Conservation (phyloP, 2,888 invertebrate genomes). For the Dasypolia templi region DNA sequence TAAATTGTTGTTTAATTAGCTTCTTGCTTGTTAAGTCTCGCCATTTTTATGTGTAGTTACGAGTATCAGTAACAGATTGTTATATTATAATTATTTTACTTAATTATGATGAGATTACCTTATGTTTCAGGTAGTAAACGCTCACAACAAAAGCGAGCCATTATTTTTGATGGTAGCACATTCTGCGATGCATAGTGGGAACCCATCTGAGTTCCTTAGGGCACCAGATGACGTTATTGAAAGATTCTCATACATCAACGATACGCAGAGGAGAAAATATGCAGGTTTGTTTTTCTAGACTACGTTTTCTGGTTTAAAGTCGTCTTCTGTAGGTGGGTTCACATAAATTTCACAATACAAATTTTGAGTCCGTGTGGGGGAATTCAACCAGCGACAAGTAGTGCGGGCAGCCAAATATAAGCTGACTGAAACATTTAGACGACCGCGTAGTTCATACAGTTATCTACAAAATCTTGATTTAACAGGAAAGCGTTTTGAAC, state of each 20-base stretch:
- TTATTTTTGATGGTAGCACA: constrained; percentile 97
- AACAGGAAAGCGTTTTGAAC: too few species aligned
- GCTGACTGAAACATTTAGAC: too few species aligned
- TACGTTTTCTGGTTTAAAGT: not conserved
- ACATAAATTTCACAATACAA: not conserved
- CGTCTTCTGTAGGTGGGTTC: not conserved
- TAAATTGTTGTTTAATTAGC: not conserved
- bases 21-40: not conserved
- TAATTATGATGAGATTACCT: not conserved
- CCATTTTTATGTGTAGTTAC: not conserved
- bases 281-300: constrained; percentile 91
- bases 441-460: too few species aligned
- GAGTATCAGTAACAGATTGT: not conserved
- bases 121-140: constrained; percentile 91
- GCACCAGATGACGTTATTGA: constrained; percentile 93
- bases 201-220: constrained; percentile 95
- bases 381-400: too few species aligned
- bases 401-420: too few species aligned
- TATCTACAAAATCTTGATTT: too few species aligned
- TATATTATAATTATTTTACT: not conserved
- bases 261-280: constrained; percentile 93
- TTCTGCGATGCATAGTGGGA: constrained; percentile 97
- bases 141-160: constrained; percentile 92
- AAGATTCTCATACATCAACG: constrained; percentile 92
- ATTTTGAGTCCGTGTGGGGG: too few species aligned